These are phyloP conservation scores for Prionailurus viverrinus DNA, from an alignment of 2,113 vertebrate genomes.

Conservation along the genomic window DNA sequence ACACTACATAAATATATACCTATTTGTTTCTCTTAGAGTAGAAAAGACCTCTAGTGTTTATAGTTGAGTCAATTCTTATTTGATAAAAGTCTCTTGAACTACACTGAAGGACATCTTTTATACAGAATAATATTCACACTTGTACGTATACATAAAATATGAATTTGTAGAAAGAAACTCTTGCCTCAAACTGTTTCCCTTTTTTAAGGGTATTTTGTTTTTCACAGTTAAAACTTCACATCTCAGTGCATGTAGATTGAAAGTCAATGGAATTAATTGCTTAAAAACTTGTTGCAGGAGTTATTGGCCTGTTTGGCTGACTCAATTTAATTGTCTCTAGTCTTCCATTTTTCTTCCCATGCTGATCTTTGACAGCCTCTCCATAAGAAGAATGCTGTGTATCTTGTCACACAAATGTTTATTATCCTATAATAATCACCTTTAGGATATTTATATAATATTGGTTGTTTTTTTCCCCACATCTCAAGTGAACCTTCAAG, in stretches of 20 bases:
- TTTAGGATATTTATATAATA: neutral
- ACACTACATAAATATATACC: conserved; percentile 79
- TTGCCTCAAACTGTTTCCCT: conserved; percentile 42
- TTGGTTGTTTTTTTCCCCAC: neutral
- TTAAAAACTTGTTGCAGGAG: neutral
- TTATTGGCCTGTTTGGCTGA: neutral
- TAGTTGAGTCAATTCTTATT: conserved; percentile 53
- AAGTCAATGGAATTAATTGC: neutral
- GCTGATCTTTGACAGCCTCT: conserved; percentile 14
- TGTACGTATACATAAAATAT: conserved; percentile 77
- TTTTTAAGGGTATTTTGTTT: conserved; percentile 27
- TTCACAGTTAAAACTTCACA: neutral
- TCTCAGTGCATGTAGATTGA: neutral
- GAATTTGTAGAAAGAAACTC: conserved; percentile 77
- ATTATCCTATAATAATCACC: neutral
- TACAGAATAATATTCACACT: conserved; percentile 79
- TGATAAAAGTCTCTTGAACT: conserved; percentile 82
- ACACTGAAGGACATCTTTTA: conserved; percentile 82
- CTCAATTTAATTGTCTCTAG: neutral
- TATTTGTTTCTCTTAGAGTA: conserved; percentile 79
- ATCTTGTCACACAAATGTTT: conserved; percentile 7
- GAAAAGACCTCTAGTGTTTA: neutral
- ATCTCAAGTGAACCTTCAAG: neutral
- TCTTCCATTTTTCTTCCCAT: conserved; percentile 19
- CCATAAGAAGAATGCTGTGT: conserved; percentile 25